These are phyloP conservation scores for Watsonalla binaria DNA, from an alignment of 2,888 invertebrate genomes.

Conservation along the genomic window DNA sequence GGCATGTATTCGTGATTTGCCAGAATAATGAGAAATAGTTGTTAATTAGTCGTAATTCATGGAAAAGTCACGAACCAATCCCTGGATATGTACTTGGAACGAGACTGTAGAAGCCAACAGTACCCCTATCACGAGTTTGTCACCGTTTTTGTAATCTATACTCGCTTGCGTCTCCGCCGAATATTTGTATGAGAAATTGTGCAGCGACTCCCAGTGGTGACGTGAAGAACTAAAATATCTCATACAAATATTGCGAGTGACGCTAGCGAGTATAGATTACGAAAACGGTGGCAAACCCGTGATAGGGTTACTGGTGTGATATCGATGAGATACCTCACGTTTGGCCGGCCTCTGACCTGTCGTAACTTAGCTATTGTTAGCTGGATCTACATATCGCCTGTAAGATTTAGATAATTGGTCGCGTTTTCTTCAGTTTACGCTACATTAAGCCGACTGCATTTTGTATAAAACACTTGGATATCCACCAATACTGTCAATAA, in stretches of 20 bases:
- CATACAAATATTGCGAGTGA: no score
- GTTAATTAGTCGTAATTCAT: background rate
- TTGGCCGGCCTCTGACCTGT: constrained; percentile 6
- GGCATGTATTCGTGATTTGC: background rate
- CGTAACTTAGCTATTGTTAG: constrained; percentile 12
- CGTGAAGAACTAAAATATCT: no score
- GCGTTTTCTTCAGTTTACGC: constrained; percentile 27
- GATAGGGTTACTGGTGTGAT: background rate
- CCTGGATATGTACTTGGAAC: background rate
- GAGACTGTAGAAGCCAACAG: background rate
- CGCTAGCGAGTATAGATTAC: no score
- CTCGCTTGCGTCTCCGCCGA: no score
- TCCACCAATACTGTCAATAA: constrained; percentile 23
- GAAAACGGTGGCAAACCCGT: no score
- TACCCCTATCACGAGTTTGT: no score
- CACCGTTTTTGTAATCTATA: no score
- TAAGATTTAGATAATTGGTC: constrained; percentile 18
- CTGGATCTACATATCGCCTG: constrained; percentile 33
- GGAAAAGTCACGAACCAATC: background rate
- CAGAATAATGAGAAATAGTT: background rate
- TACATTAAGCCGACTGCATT: constrained; percentile 41
- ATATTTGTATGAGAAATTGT: no score
- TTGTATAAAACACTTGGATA: constrained; percentile 27
- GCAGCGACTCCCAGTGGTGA: no score
- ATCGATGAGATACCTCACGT: background rate